These are phyloP conservation scores for Diarsia mendica DNA, from an alignment of 2,888 invertebrate genomes.

Conservation along the genomic window DNA sequence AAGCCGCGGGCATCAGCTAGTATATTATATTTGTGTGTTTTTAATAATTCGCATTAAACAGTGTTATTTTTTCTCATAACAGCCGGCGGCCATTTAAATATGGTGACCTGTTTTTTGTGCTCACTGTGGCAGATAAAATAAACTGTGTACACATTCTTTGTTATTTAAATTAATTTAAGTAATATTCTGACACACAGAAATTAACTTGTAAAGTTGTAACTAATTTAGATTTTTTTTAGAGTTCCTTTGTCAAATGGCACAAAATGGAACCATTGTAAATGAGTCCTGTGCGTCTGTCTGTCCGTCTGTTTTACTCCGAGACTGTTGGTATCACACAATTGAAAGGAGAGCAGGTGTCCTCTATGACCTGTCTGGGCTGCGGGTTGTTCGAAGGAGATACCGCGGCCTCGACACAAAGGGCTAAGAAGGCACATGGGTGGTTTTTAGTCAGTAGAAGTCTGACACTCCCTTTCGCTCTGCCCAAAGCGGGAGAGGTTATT, in stretches of 20 bases:
- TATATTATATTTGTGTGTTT: not conserved
- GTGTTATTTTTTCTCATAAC: conserved; percentile 9
- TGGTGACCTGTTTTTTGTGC: conserved; percentile 3
- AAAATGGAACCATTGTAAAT: not conserved
- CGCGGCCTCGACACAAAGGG: no score
- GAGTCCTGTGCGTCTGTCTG: not conserved
- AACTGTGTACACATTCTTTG: no score
- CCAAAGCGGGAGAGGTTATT: no score
- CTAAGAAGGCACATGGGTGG: no score
- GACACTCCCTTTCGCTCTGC: no score
- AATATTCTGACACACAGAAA: not conserved
- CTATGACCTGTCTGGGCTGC: no score
- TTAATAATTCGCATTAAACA: not conserved
- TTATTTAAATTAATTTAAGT: conserved; percentile 9
- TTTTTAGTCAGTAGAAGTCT: no score
- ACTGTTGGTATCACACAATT: no score
- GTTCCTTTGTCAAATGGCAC: not conserved
- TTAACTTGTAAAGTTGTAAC: not conserved
- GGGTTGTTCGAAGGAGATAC: no score
- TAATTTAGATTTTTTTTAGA: not conserved
- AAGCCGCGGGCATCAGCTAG: no score
- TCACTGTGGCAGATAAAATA: conserved; percentile 1
- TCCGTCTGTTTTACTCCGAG: no score
- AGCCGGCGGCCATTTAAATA: conserved; percentile 13
- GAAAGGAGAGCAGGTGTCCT: no score